Evolutionary conservation across 2,113 vertebrate genomes (phyloP), one percentile per base, ranked within the genome.

Genomic region (Machaerirhynchus nigripectus): DNA sequence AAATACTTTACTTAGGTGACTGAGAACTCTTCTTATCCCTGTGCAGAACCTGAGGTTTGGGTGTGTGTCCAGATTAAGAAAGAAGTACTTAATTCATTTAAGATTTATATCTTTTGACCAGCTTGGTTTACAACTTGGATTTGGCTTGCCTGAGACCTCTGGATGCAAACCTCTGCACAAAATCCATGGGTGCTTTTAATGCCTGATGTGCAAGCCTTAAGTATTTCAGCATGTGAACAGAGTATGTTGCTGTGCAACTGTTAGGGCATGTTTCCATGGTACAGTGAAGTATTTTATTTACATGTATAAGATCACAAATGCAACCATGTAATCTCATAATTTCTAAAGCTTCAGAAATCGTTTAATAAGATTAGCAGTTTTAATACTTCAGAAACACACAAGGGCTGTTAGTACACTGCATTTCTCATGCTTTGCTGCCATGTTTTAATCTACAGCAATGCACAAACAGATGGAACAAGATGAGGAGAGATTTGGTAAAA

Each of bases 401-500:
- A 47, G 33, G 17, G 46, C n/a, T 89, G 2, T 77, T 52, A 53
- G 7, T 82, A 27, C 39, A 27, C 70, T 70, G 40, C 10, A 40
- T 91, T 91, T 95, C 73, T 95, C 13, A 30, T 76, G 13, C 86
- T 31, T 70, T 87, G 24, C 18, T 92, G 39, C 33, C 35, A 15
- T 81, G 57, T 93, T 87, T 89, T 39, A 44, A 78, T 92, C 44
- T 40, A 31, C 96, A 99, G 99, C 97, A 82, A 99, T 99, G 99
- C 93, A 98, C 83, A 99, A 98, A 95, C 98, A 99, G 92, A 99
- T 99, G 99, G 98, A 99, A 80, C 98, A 97, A 67, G 99, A 99
- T 84, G 97, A 94, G 79, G 91, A 97, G 84, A 98, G 98, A 40
- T 99, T 99, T 93, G 99, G 99, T 84, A 98, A 98, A 60, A 98